Evolutionary conservation across 2,113 vertebrate species (phyloP), one percentile per base, ranked within the genome.

Genomic region (Cyprinodon brontotheroides): DNA sequence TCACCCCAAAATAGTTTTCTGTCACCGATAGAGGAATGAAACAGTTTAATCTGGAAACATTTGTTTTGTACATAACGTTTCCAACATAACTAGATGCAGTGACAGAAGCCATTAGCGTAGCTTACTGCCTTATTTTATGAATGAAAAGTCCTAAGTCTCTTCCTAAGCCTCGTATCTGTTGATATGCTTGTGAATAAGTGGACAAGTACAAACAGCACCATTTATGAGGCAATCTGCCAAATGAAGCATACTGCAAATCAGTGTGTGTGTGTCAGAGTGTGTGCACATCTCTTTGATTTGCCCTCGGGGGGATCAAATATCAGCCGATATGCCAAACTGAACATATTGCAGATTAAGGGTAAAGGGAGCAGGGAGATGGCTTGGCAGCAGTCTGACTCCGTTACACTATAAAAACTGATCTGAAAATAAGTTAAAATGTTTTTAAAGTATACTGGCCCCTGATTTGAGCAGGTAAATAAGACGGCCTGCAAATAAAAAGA

Each of bases 271-370:
- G 57, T 59, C 29, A 45, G 67, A 73, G 4, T 72, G 50, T 40
- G 57, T 67, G 68, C 37, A 45, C 65, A 69, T 78, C 39, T 68
- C 14, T 86, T 79, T 90, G 82, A 81, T 70, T 70, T 69, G 73
- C 59, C 84, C 86, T 1, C 79, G 62, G 45, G 70, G 77, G 83
- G 81, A 87, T 82, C 67, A 83, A 71, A 85, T 75, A 79, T 83
- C 78, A 86, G 78, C 63, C 73, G 22, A 63, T 65, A 70, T 79
- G 86, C 89, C 91, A 91, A 91, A 82, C 0, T 73, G 89, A 92
- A 77, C 91, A 92, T 91, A 91, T 89, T 89, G 87, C 72, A 87
- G 86, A 87, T 86, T 83, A 76, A 45, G 73, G 61, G 63, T 75
- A 75, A 78, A 57, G 71, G 74, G 79, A 81, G 39, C 67, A 48